A percentile compares a stretch with the other conserved stretches of the same genome.
Evolutionary conservation across 2,113 vertebrate genomes (phyloP).

Genomic region (Laterallus jamaicensis): DNA sequence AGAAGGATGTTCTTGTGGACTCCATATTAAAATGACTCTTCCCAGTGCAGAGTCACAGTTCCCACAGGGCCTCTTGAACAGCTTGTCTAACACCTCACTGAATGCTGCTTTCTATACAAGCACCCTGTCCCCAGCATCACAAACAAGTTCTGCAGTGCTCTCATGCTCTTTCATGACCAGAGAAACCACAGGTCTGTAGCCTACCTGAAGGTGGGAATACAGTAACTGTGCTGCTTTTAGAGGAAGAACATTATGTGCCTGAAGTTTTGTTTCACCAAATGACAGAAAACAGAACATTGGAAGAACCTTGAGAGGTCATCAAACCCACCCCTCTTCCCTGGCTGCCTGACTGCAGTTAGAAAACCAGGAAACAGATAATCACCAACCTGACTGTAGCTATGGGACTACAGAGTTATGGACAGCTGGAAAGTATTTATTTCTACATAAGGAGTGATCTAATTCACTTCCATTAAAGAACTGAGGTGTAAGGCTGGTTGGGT

Average conservation of each 20-base stretch:
- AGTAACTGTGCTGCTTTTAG: neutral
- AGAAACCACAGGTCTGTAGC: neutral
- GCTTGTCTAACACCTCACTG: neutral
- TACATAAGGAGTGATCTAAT: neutral
- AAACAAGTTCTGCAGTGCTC: neutral
- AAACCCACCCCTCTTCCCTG: neutral
- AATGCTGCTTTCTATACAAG: neutral
- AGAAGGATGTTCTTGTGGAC: constrained; percentile 9
- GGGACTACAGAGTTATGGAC: neutral
- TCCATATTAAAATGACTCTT: constrained; percentile 8
- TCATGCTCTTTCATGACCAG: neutral
- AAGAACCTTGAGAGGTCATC: neutral
- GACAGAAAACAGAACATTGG: neutral
- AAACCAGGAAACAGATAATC: neutral
- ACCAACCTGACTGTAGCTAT: neutral
- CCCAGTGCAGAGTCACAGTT: neutral
- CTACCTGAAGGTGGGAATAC: neutral
- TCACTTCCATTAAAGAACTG: constrained; percentile 8
- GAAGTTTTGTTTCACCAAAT: neutral
- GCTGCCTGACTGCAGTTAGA: neutral
- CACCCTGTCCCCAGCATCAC: neutral
- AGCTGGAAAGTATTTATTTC: neutral
- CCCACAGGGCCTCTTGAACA: neutral
- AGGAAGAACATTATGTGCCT: neutral
- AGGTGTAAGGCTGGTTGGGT: neutral